Base-by-base conservation (phyloP, 2,113 vertebrate genomes). In the Chloebia gouldiae region DNA sequence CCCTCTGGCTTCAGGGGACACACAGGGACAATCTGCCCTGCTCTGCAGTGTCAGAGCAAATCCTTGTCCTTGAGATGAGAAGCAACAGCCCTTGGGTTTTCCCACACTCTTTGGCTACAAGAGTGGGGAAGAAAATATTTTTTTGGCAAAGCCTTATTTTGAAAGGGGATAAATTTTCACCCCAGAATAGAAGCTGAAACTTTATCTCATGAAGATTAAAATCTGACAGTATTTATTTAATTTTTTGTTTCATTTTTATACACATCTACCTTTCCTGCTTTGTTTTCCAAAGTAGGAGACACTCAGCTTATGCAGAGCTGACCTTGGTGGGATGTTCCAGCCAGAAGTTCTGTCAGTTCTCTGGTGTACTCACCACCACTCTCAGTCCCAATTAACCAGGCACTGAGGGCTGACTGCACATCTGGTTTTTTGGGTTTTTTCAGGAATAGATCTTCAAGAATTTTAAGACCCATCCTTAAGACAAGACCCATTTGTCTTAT, bases 351-450 rank as follows among this genome's bases (percentile, higher is more conserved):
- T 68, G 23, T 23, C 13, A 51, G 40, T 9, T 64, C 16, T 27
- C 50, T 45, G 75, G 14, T 13, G n/a, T 7, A 1, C 6, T 65
- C 27, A 4, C 4, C 33, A 17, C 37, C 53, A 27, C 16, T 8
- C n/a, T 42, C 28, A 63, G 50, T 11, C 40, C n/a, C n/a, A n/a
- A 2, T 40, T 35, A 10, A 53, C 19, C 20, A 42, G 47, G 25
- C 35, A 40, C 39, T 5, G 14, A 17, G 12, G 25, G 21, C 23
- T 59, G 37, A 30, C 25, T n/a, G 33, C 39, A 42, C 13, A 25
- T 19, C 11, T 65, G 17, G 9, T 1, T 25, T 24, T 60, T 15
- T 2, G 6, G 4, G 1, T 0, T 53, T 47, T 42, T 18, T 25
- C 21, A 37, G 24, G 12, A 88, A 27, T 44, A 37, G 3, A 5